Evolutionary conservation across 1,140 invertebrate species (phyloP).

Genomic region (Armadillidium nasatum): DNA sequence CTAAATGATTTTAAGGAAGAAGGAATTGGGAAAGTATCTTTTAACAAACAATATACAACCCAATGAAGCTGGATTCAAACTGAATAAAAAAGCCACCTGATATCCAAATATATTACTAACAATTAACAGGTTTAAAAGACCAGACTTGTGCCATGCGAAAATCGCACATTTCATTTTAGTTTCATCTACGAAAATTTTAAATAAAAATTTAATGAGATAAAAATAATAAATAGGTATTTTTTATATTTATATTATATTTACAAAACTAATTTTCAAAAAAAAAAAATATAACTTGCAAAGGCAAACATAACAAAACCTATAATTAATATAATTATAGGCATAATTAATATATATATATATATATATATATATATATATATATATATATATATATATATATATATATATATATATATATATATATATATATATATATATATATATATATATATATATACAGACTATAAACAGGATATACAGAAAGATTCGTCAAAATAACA

Average conservation of each 20-base stretch:
- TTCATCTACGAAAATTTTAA: background rate
- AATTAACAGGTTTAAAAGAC: background rate
- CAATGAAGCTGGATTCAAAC: background rate
- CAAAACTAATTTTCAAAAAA: background rate
- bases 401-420: background rate
- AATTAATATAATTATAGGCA: conserved; percentile 12
- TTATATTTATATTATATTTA: background rate
- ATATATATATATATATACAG: background rate
- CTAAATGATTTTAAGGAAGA: background rate
- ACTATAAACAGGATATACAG: too few species aligned
- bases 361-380: background rate
- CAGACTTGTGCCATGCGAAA: background rate
- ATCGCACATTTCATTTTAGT: background rate
- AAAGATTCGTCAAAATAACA: too few species aligned
- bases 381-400: background rate
- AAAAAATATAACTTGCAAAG: background rate
- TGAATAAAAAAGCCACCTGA: background rate
- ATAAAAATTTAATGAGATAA: background rate
- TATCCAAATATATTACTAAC: background rate
- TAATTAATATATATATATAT: background rate
- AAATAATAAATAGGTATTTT: background rate
- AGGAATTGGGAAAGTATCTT: background rate
- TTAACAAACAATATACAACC: background rate
- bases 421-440: background rate
- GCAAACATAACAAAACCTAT: background rate